Evolutionary conservation across 2,888 invertebrate species (phyloP).

Genomic region (Xestia c-nigrum): DNA sequence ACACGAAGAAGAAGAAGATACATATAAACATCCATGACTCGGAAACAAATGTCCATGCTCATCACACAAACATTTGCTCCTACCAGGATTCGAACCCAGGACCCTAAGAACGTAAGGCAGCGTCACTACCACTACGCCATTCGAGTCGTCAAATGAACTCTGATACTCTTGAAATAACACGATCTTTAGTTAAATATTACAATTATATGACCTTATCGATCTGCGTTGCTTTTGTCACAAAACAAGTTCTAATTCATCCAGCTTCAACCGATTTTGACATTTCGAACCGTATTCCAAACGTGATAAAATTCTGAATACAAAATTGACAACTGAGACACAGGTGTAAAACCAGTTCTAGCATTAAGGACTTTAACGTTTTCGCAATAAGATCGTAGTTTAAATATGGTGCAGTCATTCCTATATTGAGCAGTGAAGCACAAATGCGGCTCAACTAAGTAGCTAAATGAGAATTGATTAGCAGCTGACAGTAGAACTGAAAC

Average conservation of each 20-base stretch:
- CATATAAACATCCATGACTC: too few relatives aligned
- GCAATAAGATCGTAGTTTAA: background rate
- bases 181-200: background rate
- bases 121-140: too few relatives aligned
- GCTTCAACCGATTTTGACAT: background rate
- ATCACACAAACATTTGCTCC: too few relatives aligned
- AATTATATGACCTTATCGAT: background rate
- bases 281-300: background rate
- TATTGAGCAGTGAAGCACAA: background rate
- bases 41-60: too few relatives aligned
- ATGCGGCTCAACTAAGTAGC: slow-evolving; percentile 18
- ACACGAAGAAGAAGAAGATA: too few relatives aligned
- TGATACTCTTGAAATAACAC: background rate
- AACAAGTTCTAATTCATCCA: background rate
- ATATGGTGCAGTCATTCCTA: slow-evolving; percentile 11
- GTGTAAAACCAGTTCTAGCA: background rate
- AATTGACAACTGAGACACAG: background rate
- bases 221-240: background rate
- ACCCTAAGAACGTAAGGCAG: too few relatives aligned
- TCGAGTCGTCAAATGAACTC: background rate
- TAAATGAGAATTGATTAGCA: slow-evolving; percentile 53
- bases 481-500: slow-evolving; percentile 9
- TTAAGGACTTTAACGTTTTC: background rate
- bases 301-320: background rate
- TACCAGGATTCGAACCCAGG: too few relatives aligned